Percentiles rank a stretch among this genome's conserved stretches.
Evolutionary conservation across 2,888 invertebrate genomes (phyloP).

Genomic region (Morinoia aosen): DNA sequence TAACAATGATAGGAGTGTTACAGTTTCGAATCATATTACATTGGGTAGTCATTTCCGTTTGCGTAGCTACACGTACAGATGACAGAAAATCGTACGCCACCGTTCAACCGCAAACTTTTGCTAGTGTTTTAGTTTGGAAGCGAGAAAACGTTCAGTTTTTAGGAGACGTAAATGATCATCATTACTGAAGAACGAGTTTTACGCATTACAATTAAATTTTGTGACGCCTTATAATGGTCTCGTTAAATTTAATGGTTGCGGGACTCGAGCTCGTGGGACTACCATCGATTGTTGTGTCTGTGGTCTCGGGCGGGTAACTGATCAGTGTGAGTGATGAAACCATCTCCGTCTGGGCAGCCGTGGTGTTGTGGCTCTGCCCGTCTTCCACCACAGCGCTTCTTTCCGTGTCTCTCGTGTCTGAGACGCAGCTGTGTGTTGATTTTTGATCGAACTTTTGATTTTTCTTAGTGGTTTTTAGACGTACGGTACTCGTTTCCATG

Average conservation of each 20-base stretch:
- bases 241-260: conserved; percentile 46
- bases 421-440: not conserved
- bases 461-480: not conserved
- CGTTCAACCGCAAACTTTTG: not conserved
- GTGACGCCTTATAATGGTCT: conserved; percentile 32
- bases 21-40: not conserved
- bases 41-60: not conserved
- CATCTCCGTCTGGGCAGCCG: not conserved
- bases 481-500: not conserved
- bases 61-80: not conserved
- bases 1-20: not conserved
- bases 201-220: conserved; percentile 44
- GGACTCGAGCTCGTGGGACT: not conserved
- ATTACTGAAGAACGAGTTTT: conserved; percentile 36
- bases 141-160: not conserved
- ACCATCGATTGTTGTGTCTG: conserved; percentile 15
- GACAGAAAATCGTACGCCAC: not conserved
- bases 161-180: conserved; percentile 14
- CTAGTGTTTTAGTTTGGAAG: not conserved
- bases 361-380: not conserved
- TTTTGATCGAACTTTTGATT: not conserved
- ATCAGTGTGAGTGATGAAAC: not conserved
- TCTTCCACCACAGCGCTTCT: not conserved
- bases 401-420: not conserved
- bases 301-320: not conserved